Base-by-base conservation (phyloP, 2,888 invertebrate species). In the Ophonus ardosiacus region DNA sequence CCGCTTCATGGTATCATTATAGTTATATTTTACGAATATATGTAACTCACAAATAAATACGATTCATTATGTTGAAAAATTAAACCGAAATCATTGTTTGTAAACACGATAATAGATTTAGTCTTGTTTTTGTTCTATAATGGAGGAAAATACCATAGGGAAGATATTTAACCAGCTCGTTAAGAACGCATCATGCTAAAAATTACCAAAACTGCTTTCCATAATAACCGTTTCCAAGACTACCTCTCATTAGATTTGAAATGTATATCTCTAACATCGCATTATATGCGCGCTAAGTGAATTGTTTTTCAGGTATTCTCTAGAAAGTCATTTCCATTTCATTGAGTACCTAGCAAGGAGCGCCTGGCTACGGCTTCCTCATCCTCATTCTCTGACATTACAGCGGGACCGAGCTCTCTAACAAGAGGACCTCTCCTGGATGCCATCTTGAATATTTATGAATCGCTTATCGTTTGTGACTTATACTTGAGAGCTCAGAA, bases 271-370 rank as follows among this genome's bases (percentile, higher is more conserved):
- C 82, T 71, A 71, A 71, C 82, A 71, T 82, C 71, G 82, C 71
- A 82, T 82, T 82, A 71, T 82, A 82, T 82, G 57, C 57, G 71
- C 71, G 82, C 71, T 71, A 82, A 82, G 71, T 82, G 82, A 82
- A 82, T 82, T 82, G 82, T 82, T 82, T 82, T 82, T 68, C 82
- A 82, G 82, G 82, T 82, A 82, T 82, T 82, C 82, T 82, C 82
- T 59, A 71, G 82, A 82, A 82, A 82, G 56, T 82, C 82, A 82
- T 82, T 82, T 82, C 82, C 82, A 82, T 82, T 82, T 40, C 82
- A 82, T 82, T 82, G 82, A 82, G 82, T 82, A 56, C 71, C 82
- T 38, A 40, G 24, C 40, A n/a, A 82, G 24, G 51, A 43, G 31
- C 31, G 51, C 17, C 79, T 0, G 24, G 79, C n/a, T 24, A 6